A percentile compares a stretch with the other conserved stretches of the same genome.
Conservation (phyloP, 2,113 vertebrate species). For the Proteles cristata region DNA sequence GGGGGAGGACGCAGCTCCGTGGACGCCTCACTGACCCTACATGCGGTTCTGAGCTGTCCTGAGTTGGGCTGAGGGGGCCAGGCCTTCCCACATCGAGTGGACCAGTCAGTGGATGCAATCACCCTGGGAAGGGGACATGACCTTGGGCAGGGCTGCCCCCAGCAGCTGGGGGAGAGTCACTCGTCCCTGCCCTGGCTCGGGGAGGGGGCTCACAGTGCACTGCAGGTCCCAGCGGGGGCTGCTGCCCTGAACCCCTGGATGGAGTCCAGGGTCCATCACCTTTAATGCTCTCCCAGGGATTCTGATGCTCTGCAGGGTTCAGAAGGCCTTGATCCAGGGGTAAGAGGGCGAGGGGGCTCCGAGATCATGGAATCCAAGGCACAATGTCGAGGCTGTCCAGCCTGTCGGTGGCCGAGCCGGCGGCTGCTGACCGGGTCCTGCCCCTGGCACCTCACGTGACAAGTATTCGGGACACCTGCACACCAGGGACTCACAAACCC, state of each 20-base stretch:
- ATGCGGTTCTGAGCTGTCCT: neutral
- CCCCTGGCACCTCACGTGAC: neutral
- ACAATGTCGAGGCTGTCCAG: neutral
- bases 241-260: neutral
- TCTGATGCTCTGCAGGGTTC: neutral
- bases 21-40: rapidly evolving
- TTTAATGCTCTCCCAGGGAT: neutral
- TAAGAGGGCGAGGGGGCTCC: neutral
- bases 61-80: neutral
- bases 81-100: neutral
- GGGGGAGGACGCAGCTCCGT: rapidly evolving
- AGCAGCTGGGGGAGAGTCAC: neutral
- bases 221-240: neutral
- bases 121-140: neutral
- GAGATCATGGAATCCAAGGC: neutral
- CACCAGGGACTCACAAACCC: neutral
- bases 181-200: neutral
- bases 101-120: no score
- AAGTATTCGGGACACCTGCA: neutral
- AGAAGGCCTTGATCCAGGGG: neutral
- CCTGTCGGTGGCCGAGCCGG: neutral
- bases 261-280: neutral
- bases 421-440: neutral
- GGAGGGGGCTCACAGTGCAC: neutral
- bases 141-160: neutral